Percentiles rank a stretch among this genome's conserved stretches.
Evolutionary conservation across 2,888 invertebrate genomes (phyloP).

Genomic region (Falcaria lacertinaria): DNA sequence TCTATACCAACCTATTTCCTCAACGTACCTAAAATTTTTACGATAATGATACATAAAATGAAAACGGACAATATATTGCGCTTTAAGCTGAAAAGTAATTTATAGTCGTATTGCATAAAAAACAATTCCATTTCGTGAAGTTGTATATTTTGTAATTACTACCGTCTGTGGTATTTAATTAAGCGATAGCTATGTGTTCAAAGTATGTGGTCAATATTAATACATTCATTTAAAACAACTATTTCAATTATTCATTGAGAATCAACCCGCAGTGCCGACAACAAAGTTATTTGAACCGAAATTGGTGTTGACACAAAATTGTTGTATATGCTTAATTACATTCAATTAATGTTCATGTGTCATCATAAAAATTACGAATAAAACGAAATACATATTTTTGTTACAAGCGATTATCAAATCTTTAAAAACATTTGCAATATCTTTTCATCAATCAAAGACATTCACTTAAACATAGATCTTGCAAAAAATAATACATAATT

Average conservation of each 20-base stretch:
- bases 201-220: slow-evolving; percentile 52
- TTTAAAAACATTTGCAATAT: too few relatives aligned
- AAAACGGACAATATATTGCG: not conserved
- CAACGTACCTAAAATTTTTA: too few relatives aligned
- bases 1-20: too few relatives aligned
- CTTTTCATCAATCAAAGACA: too few relatives aligned
- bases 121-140: slow-evolving; percentile 13
- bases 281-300: slow-evolving; percentile 32
- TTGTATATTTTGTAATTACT: slow-evolving; percentile 33
- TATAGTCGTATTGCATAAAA: slow-evolving; percentile 2
- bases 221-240: slow-evolving; percentile 48
- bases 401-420: too few relatives aligned
- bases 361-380: too few relatives aligned
- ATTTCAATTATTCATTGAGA: slow-evolving; percentile 58
- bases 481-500: too few relatives aligned
- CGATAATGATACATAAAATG: too few relatives aligned
- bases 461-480: too few relatives aligned
- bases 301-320: slow-evolving; percentile 5
- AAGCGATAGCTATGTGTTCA: slow-evolving; percentile 44
- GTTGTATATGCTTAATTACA: not conserved
- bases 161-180: slow-evolving; percentile 46
- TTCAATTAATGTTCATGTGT: too few relatives aligned
- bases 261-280: slow-evolving; percentile 31
- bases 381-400: too few relatives aligned
- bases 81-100: not conserved